Conservation (phyloP, 2,113 vertebrate species). For the Limanda limanda region DNA sequence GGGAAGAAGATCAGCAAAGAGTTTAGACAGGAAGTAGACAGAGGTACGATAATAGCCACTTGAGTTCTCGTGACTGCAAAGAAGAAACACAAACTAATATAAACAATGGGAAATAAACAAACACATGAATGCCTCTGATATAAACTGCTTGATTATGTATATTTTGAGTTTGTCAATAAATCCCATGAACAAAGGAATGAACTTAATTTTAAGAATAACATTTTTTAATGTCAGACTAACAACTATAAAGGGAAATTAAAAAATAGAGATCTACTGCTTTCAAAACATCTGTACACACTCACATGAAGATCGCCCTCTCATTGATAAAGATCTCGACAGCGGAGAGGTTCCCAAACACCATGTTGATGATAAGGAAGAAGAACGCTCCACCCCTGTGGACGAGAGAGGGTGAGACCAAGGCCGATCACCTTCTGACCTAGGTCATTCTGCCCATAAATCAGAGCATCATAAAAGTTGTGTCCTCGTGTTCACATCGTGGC, state of each 20-base stretch:
- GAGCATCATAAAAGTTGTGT: neutral
- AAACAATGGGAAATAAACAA: neutral
- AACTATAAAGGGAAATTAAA: no score
- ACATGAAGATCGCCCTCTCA: conserved; percentile 85
- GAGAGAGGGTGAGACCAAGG: neutral
- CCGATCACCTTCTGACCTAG: neutral
- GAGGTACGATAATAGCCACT: conserved; percentile 81
- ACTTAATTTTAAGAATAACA: no score
- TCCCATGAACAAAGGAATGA: no score
- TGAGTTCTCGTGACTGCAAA: conserved; percentile 77
- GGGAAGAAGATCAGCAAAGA: conserved; percentile 84
- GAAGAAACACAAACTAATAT: neutral
- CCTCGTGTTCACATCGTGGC: neutral
- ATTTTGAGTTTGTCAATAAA: neutral
- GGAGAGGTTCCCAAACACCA: conserved; percentile 87
- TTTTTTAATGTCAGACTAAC: no score
- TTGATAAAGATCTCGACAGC: conserved; percentile 87
- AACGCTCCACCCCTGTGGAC: conserved; percentile 79
- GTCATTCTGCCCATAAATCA: neutral
- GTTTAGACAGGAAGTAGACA: conserved; percentile 80
- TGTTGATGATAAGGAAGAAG: conserved; percentile 87
- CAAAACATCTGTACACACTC: conserved; percentile 38
- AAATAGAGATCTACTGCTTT: no score
- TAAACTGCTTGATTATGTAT: neutral
- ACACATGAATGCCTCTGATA: neutral